Evolutionary conservation across 2,113 vertebrate species (phyloP).

Genomic region (Brachionichthys hirsutus): DNA sequence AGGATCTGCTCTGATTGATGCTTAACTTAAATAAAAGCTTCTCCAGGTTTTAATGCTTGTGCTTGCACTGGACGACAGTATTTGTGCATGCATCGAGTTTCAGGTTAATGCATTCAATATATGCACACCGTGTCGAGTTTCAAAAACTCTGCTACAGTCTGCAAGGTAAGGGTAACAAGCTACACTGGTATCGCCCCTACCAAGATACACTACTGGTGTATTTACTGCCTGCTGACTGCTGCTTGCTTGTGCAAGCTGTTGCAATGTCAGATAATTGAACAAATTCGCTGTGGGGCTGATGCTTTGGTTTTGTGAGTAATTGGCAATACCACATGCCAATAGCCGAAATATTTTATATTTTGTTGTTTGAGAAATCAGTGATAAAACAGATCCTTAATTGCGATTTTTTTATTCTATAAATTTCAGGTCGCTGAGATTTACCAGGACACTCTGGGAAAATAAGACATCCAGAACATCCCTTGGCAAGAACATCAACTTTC

Average conservation of each 20-base stretch:
- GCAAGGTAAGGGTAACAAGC: too few species aligned
- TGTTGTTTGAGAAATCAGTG: not conserved
- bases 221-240: not conserved
- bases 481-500: slow-evolving; percentile 53
- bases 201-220: not conserved
- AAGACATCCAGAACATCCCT: slow-evolving; percentile 52
- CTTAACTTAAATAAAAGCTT: too few species aligned
- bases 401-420: too few species aligned
- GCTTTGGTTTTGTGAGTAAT: not conserved
- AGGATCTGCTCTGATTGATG: slow-evolving; percentile 55
- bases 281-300: not conserved
- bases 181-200: not conserved
- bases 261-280: not conserved
- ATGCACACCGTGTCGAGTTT: too few species aligned
- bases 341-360: not conserved
- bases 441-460: slow-evolving; percentile 30
- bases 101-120: too few species aligned
- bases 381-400: too few species aligned
- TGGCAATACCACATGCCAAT: not conserved
- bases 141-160: too few species aligned
- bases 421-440: slow-evolving; percentile 27
- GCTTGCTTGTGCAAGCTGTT: not conserved
- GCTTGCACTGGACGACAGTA: too few species aligned
- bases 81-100: too few species aligned
- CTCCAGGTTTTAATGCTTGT: too few species aligned